Evolutionary conservation across 35 echinoderm and acorn worm genomes (phyloP).

Genomic region (Ophioderma brevispina): DNA sequence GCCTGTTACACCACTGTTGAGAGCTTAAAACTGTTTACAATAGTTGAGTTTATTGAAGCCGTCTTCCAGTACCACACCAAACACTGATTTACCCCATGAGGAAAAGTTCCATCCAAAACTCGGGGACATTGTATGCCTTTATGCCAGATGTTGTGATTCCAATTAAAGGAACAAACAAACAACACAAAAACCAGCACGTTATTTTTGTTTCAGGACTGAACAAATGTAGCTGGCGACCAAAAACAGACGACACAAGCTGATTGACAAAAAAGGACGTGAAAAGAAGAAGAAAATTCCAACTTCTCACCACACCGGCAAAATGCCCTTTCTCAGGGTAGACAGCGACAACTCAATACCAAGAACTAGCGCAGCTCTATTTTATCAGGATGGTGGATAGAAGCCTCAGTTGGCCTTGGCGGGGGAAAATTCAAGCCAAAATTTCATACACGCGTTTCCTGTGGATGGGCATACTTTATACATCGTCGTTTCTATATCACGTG

Average conservation of each 20-base stretch:
- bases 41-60: too few species aligned
- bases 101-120: too few species aligned
- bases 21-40: too few species aligned
- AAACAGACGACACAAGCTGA: not conserved
- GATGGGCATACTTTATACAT: constrained; percentile 63
- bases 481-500: constrained; percentile 81
- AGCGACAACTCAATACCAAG: not conserved
- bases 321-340: not conserved
- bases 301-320: not conserved
- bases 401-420: not conserved
- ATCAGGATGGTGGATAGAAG: not conserved
- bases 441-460: constrained; percentile 29
- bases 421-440: constrained; percentile 51
- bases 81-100: too few species aligned
- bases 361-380: not conserved
- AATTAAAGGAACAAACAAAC: too few species aligned
- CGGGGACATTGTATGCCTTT: too few species aligned
- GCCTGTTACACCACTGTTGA: too few species aligned
- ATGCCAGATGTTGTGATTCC: too few species aligned
- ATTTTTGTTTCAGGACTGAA: not conserved
- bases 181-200: not conserved
- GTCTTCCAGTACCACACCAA: too few species aligned
- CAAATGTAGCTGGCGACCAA: not conserved
- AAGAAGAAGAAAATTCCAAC: not conserved
- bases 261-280: not conserved